A percentile compares a stretch with the other conserved stretches of the same genome.
Conservation (phyloP, 2,113 vertebrate genomes). For the Neofelis nebulosa region DNA sequence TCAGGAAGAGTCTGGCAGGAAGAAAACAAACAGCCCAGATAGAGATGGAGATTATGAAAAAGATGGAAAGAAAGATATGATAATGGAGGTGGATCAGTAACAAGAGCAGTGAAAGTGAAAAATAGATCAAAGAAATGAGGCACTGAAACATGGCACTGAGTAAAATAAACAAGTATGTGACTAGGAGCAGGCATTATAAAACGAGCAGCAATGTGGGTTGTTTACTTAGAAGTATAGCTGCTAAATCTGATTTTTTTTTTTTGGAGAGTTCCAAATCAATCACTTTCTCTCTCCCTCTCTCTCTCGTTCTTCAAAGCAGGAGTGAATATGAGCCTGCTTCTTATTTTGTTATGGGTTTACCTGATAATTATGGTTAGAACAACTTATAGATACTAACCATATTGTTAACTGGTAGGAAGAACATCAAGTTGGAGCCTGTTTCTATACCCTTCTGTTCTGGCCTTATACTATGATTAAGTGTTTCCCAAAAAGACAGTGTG, state of each 20-base stretch:
- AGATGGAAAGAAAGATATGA: not conserved
- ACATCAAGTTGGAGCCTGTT: not conserved
- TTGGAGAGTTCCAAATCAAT: not conserved
- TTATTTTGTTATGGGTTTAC: conserved; percentile 13
- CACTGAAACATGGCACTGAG: not conserved
- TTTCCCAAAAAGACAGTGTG: conserved; percentile 51
- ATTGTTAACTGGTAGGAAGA: conserved; percentile 24
- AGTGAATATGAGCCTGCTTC: not conserved
- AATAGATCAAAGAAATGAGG: not conserved
- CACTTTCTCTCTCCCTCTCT: not conserved
- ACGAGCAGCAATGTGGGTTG: not conserved
- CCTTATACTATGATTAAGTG: conserved; percentile 11
- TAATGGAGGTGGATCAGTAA: not conserved
- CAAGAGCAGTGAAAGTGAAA: not conserved
- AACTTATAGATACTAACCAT: not conserved
- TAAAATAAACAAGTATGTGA: not conserved
- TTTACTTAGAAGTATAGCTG: not conserved
- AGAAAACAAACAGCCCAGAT: not conserved
- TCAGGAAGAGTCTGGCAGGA: not conserved
- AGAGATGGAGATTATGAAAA: not conserved
- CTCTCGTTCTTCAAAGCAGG: not conserved
- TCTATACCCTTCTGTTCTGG: conserved; percentile 1
- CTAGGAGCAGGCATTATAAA: not conserved
- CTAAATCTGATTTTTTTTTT: not conserved
- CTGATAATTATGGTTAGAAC: conserved; percentile 33